A percentile compares a stretch with the other conserved stretches of the same genome.
These are phyloP conservation scores for Scomberomorus guttatus DNA, from an alignment of 2,797 vertebrate species.

Conservation along the genomic window DNA sequence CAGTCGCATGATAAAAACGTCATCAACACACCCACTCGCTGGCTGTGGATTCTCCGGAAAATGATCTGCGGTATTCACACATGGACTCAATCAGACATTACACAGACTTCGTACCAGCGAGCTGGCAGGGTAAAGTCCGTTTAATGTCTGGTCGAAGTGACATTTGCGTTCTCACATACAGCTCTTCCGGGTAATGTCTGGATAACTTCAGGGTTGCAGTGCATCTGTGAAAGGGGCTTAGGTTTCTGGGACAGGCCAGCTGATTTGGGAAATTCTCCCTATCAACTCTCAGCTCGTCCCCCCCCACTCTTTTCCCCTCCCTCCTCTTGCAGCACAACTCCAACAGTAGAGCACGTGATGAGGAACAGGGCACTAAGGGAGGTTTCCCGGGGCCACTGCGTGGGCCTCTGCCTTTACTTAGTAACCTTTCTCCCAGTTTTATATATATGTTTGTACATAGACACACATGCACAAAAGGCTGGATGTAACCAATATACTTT, in stretches of 20 bases:
- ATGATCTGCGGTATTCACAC: too few species aligned
- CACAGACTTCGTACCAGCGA: too few species aligned
- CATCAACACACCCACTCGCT: too few species aligned
- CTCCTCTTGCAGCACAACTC: constrained; percentile 17
- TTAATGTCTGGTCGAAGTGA: too few species aligned
- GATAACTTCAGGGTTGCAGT: too few species aligned
- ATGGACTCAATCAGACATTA: too few species aligned
- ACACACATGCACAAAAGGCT: constrained; percentile 32
- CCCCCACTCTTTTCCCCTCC: not conserved
- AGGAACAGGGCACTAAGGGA: constrained; percentile 64
- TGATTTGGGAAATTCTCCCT: constrained; percentile 44
- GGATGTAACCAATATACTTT: constrained; percentile 33
- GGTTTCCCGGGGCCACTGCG: constrained; percentile 53
- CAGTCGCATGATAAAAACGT: too few species aligned
- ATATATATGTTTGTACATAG: constrained; percentile 38
- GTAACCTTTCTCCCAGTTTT: constrained; percentile 75
- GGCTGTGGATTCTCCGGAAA: too few species aligned
- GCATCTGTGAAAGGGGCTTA: not conserved
- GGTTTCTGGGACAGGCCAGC: constrained; percentile 47
- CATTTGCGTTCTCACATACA: too few species aligned
- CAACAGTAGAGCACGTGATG: constrained; percentile 54
- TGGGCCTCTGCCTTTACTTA: constrained; percentile 58
- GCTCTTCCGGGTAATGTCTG: too few species aligned
- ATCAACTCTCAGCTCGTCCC: constrained; percentile 1
- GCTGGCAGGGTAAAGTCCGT: too few species aligned